A percentile compares a stretch with the other conserved stretches of the same genome.
These are phyloP conservation scores for Eptatretus atami DNA, from an alignment of 2,797 vertebrate genomes.

Conservation along the genomic window DNA sequence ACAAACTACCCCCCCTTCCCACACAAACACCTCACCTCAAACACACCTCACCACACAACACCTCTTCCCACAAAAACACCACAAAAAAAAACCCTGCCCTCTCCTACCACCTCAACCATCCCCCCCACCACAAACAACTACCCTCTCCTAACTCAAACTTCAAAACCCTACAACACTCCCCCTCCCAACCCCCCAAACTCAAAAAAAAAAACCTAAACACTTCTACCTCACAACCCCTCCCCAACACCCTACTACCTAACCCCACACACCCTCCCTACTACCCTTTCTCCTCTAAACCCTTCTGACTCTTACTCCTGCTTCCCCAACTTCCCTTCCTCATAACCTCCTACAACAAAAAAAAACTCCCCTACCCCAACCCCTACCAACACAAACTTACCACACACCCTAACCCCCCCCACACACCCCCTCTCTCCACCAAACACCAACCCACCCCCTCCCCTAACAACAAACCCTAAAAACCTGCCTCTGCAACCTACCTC, in stretches of 20 bases:
- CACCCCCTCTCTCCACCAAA: no score
- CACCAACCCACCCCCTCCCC: no score
- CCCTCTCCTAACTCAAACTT: neutral
- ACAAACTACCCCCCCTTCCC: neutral
- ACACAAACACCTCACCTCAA: constrained; percentile 1
- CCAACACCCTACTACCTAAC: neutral
- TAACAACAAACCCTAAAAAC: neutral
- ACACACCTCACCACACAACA: no score
- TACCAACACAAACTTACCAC: no score
- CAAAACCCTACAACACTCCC: neutral
- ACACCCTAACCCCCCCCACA: no score
- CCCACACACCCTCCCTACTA: neutral
- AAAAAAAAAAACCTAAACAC: no score
- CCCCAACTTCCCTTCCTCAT: no score
- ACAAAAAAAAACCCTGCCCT: neutral
- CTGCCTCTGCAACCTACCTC: no score
- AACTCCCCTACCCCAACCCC: no score
- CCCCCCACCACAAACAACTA: neutral
- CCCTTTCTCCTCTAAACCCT: neutral
- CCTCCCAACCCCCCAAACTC: neutral
- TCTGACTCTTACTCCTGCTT: neutral
- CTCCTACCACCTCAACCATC: no score
- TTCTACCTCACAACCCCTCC: neutral
- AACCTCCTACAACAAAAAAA: no score
- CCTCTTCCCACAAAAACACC: neutral